Evolutionary conservation across 1,140 invertebrate genomes (phyloP), one percentile per base, ranked within the genome.

Genomic region (Caerostris extrusa): DNA sequence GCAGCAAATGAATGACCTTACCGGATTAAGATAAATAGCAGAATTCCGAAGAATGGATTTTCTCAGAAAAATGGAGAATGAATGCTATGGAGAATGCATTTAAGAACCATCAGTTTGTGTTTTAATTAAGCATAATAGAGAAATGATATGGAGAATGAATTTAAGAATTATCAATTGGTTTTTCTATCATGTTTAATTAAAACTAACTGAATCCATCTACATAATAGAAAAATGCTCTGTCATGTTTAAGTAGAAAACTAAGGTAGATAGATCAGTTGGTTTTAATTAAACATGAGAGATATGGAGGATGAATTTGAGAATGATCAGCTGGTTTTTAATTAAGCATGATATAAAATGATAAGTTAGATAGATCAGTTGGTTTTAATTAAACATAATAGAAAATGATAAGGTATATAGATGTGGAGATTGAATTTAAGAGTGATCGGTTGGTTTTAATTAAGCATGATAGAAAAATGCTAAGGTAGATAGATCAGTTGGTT

Each of bases 11-110:
- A 34, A 10, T 77, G 69, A 77, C 69, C 69, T 77, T 77, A 77
- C 50, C 69, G 69, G 69, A 77, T 50, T 53, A 34, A 77, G 69
- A 77, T 77, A 77, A 77, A 77, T 77, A 77, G 69, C 19, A 10
- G 50, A 77, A 77, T 17, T 69, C n/a, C 19, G 17, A 8, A 34
- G 69, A 77, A 77, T 50, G 19, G 69, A 34, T 77, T 53, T 50
- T 77, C 12, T 8, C 10, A 50, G 3, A 7, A 50, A 77, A 77
- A 77, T 50, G 12, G 50, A 77, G 50, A 34, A 19, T 50, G 50
- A 77, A 77, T 10, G 34, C 8, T 61, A 14, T 12, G 69, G 3
- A 34, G 14, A 34, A 50, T 50, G 12, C 50, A 10, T 77, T 77
- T 77, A 34, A 50, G 34, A 77, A n/a, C n/a, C n/a, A n/a, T n/a